Evolutionary conservation across 2,113 vertebrate species (phyloP).

Genomic region (Erythrolamprus reginae): DNA sequence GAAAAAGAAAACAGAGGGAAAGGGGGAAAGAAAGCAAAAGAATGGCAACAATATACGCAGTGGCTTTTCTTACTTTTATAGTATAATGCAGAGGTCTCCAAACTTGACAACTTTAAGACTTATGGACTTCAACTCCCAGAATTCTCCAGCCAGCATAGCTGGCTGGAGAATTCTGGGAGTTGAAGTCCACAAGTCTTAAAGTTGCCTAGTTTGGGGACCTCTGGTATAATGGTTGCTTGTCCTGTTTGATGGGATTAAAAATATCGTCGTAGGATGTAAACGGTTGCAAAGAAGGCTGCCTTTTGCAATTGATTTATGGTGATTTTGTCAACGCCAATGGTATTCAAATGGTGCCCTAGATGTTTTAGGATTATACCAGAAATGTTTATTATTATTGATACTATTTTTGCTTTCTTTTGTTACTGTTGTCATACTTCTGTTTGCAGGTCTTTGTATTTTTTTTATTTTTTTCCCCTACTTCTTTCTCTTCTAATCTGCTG

Average conservation of each 20-base stretch:
- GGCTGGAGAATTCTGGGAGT: too few relatives aligned
- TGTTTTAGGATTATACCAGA: not conserved
- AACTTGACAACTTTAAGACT: too few relatives aligned
- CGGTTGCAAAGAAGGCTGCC: not conserved
- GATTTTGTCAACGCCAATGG: not conserved
- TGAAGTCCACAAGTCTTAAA: too few relatives aligned
- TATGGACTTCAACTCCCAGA: too few relatives aligned
- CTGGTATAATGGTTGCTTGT: not conserved
- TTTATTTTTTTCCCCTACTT: not conserved
- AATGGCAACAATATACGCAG: not conserved
- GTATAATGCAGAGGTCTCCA: too few relatives aligned
- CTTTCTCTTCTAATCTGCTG: not conserved
- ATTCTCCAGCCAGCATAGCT: too few relatives aligned
- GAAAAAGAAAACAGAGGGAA: not conserved
- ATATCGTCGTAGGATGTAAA: not conserved
- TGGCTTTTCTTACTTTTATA: not conserved
- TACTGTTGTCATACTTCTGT: not conserved
- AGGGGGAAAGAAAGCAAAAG: not conserved
- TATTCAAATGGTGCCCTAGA: not conserved
- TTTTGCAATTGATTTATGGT: not conserved
- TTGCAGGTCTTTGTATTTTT: not conserved
- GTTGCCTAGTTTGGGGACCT: too few relatives aligned
- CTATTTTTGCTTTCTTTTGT: not conserved
- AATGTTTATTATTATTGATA: not conserved
- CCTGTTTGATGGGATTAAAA: not conserved